Percentiles rank a stretch among this genome's conserved stretches.
Evolutionary conservation across 2,797 vertebrate species (phyloP).

Genomic region (Emys orbicularis): DNA sequence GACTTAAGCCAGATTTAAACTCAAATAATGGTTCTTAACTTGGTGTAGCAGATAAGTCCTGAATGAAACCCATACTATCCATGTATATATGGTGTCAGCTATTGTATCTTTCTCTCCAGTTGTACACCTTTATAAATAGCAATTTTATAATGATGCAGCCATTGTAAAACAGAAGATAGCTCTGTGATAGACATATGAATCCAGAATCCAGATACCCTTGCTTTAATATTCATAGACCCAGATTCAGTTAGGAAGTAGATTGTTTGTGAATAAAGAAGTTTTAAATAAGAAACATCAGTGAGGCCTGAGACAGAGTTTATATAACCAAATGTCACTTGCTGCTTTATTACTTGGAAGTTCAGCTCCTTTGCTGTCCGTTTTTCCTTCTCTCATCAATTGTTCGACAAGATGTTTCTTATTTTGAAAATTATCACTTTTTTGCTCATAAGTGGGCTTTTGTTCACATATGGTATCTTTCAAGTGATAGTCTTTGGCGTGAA

Average conservation of each 20-base stretch:
- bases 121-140: not conserved
- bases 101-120: not conserved
- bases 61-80: not conserved
- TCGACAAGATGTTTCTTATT: not conserved
- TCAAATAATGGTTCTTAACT: not conserved
- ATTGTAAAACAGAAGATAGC: not conserved
- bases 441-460: not conserved
- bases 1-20: not conserved
- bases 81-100: not conserved
- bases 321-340: not conserved
- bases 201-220: not conserved
- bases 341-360: not conserved
- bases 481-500: conserved; percentile 4
- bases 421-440: not conserved
- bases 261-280: not conserved
- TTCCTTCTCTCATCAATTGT: not conserved
- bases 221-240: not conserved
- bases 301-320: not conserved
- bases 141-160: rapidly evolving
- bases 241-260: not conserved
- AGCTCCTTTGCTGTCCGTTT: not conserved
- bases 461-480: not conserved
- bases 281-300: not conserved
- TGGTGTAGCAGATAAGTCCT: not conserved
- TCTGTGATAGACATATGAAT: not conserved